Conservation (phyloP, 2,797 vertebrate genomes). For the Acanthornis magna region DNA sequence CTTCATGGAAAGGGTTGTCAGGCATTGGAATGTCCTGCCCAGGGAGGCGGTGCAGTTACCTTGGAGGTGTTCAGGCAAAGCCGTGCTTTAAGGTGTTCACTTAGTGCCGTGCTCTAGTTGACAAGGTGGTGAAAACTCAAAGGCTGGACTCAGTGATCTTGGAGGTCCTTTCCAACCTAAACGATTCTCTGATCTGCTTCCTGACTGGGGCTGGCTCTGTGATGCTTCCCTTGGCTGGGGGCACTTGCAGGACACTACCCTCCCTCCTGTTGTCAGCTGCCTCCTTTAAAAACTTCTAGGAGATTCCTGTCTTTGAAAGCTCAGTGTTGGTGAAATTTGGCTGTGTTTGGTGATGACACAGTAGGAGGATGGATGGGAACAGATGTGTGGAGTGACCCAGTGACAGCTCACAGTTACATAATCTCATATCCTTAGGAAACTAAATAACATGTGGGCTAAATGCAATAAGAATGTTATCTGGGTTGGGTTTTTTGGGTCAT, state of each 20-base stretch:
- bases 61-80: background rate
- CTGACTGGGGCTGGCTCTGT: accelerated
- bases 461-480: background rate
- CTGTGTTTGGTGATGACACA: background rate
- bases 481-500: background rate
- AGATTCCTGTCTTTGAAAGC: background rate
- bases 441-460: background rate
- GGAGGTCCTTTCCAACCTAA: background rate
- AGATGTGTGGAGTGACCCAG: background rate
- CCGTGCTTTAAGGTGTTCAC: too few species aligned
- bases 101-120: too few species aligned
- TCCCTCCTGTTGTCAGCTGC: background rate
- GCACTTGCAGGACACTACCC: accelerated
- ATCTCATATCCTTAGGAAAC: background rate
- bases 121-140: background rate
- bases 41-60: background rate
- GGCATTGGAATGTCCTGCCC: background rate
- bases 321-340: background rate
- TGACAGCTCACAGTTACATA: background rate
- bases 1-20: background rate
- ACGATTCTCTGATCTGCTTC: background rate
- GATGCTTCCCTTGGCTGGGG: accelerated
- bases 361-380: background rate
- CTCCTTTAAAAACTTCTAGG: background rate
- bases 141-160: background rate